Evolutionary conservation across 2,888 invertebrate species (phyloP), one percentile per base, ranked within the genome.

Genomic region (Aproaerema taeniolella): DNA sequence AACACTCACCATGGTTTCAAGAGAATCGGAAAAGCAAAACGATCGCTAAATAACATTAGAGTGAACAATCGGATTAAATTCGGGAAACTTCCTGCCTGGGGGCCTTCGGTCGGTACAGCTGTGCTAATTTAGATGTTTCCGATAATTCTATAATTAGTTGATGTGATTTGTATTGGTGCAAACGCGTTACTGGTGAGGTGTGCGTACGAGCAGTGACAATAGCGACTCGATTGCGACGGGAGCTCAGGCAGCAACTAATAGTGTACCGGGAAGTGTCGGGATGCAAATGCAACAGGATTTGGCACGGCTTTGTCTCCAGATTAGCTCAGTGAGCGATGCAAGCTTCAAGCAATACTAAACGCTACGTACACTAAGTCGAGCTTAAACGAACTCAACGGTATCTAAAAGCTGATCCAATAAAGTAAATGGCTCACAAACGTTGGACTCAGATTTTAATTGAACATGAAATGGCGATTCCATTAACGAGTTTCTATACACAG

Each of bases 1-100:
- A 58, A 35, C 55, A 75, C 76, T 76, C 60, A 75, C 73, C 76
- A 72, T 70, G 61, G 61, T 59, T 61, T 55, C 50, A 43, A 50
- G 52, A 43, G 52, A 52, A 54, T 44, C 45, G 36, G 58, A 53
- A 61, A 68, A 67, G 52, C 53, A 58, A 67, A 61, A 62, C 62
- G 47, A 53, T 66, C 61, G 53, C 61, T 53, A 66, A 74, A 67
- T 68, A 61, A 65, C 69, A 76, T 75, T 68, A 53, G 59, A 52
- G 46, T 46, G 53, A 55, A 58, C 53, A 59, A 58, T 52, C 43
- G 41, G 49, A 55, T 53, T 56, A 45, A 50, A 42, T 40, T 44
- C 47, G 44, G 38, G 43, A 45, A 55, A 48, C 54, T 58, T 53
- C 50, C 53, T 53, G 50, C 45, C 44, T 46, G 7, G 34, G 55